Conservation (phyloP, 2,113 vertebrate species). For the Sylvilagus bachmani region DNA sequence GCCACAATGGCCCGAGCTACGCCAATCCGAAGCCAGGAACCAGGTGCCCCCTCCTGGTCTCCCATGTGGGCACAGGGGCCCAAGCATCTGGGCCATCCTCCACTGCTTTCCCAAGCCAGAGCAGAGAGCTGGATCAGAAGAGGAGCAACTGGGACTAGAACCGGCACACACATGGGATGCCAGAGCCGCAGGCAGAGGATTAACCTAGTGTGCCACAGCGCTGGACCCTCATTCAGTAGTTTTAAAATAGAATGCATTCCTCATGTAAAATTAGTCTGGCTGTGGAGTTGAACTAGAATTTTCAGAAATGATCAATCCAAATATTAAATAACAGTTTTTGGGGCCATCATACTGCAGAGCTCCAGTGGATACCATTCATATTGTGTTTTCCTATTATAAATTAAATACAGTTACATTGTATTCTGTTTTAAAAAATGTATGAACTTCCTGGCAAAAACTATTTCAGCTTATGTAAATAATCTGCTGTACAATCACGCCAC, state of each 20-base stretch:
- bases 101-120: too few species aligned
- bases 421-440: slow-evolving; percentile 13
- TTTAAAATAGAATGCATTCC: not conserved
- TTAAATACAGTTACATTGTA: not conserved
- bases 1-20: too few species aligned
- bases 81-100: too few species aligned
- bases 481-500: not conserved
- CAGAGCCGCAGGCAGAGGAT: too few species aligned
- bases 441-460: not conserved
- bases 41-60: too few species aligned
- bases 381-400: not conserved
- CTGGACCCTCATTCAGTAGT: not conserved
- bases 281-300: not conserved
- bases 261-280: not conserved
- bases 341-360: not conserved
- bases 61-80: too few species aligned
- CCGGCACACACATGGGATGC: too few species aligned
- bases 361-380: not conserved
- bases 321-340: not conserved
- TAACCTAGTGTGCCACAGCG: too few species aligned
- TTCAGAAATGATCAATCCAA: not conserved
- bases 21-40: too few species aligned
- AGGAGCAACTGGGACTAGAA: too few species aligned
- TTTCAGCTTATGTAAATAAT: not conserved
- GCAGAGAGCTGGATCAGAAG: too few species aligned